Evolutionary conservation across 2,113 vertebrate species (phyloP).

Genomic region (Lipophrys pholis): DNA sequence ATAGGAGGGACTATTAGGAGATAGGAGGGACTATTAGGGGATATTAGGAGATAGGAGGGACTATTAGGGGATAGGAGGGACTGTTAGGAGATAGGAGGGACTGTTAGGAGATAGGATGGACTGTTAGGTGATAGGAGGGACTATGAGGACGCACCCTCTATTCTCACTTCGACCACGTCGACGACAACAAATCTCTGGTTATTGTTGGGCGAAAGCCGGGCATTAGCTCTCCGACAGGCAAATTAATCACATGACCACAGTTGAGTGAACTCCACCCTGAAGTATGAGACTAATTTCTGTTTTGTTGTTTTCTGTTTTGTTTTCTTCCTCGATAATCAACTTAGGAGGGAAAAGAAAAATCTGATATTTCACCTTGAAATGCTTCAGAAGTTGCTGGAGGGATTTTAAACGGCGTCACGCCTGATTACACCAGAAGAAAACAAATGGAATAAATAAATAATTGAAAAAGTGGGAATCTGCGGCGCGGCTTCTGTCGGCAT

Average conservation of each 20-base stretch:
- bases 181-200: conserved; percentile 46
- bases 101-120: too few relatives aligned
- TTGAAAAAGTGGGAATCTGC: conserved; percentile 30
- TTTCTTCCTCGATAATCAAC: conserved; percentile 66
- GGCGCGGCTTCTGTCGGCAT: conserved; percentile 42
- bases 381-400: conserved; percentile 52
- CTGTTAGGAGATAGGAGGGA: too few relatives aligned
- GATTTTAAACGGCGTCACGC: conserved; percentile 46
- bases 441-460: conserved; percentile 49
- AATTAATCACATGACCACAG: conserved; percentile 76
- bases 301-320: conserved; percentile 3
- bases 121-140: too few relatives aligned
- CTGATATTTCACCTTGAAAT: conserved; percentile 73
- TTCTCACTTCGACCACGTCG: too few relatives aligned
- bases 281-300: conserved; percentile 73
- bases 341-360: conserved; percentile 21
- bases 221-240: conserved; percentile 64
- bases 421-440: conserved; percentile 59
- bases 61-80: too few relatives aligned
- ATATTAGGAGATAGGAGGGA: too few relatives aligned
- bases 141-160: too few relatives aligned
- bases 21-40: too few relatives aligned
- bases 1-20: too few relatives aligned
- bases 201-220: conserved; percentile 47
- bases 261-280: conserved; percentile 71